Percentiles rank a stretch among this genome's conserved stretches.
phyloP scores from a whole-genome alignment of 2,113 vertebrate species.

The Antigone vipio region DNA sequence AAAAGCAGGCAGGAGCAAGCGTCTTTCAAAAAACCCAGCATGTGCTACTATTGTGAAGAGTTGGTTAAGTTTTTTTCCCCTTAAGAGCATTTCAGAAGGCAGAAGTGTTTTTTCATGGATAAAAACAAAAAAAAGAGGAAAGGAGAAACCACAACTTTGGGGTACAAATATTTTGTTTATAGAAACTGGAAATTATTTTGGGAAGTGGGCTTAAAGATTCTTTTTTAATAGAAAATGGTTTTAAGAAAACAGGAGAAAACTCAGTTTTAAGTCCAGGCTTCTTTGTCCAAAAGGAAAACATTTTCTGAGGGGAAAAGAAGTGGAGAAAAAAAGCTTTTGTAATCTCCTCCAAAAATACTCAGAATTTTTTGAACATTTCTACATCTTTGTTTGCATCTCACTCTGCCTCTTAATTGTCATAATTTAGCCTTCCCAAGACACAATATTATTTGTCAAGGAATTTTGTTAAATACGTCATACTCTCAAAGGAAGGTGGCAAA shows the following conservation, averaged over 20 bases:
- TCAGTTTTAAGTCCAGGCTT: background rate
- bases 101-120: background rate
- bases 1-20: background rate
- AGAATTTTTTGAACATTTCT: background rate
- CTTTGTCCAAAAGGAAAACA: background rate
- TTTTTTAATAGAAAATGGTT: background rate
- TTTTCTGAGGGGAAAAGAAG: background rate
- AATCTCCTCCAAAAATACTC: background rate
- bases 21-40: background rate
- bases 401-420: background rate
- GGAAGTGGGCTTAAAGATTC: background rate
- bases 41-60: background rate
- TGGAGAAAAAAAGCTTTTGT: background rate
- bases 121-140: background rate
- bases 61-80: background rate
- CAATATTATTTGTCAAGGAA: background rate
- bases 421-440: background rate
- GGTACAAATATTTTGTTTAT: conserved; percentile 14
- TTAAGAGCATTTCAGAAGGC: background rate
- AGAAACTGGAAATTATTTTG: conserved; percentile 13
- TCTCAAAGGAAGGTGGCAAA: background rate
- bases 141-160: conserved; percentile 4
- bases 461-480: conserved; percentile 16
- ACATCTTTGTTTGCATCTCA: background rate
- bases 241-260: background rate